phyloP scores from a whole-genome alignment of 2,113 vertebrate genomes.

The Actenoides hombroni region DNA sequence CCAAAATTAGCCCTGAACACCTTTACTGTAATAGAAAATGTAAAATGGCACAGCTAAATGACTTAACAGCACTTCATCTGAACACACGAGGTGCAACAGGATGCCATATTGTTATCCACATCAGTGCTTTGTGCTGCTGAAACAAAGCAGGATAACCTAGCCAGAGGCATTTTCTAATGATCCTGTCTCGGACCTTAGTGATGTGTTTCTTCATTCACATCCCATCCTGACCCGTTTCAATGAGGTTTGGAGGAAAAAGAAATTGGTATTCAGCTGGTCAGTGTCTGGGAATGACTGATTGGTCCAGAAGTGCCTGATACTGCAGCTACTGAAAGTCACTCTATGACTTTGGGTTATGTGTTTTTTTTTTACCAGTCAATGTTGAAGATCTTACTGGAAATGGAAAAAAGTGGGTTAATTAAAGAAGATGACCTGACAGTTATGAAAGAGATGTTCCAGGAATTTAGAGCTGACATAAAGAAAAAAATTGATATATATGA shows the following conservation, averaged over 20 bases:
- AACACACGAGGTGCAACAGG: background rate
- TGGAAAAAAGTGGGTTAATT: slow-evolving; percentile 27
- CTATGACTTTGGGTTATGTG: background rate
- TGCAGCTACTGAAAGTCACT: background rate
- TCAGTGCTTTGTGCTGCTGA: background rate
- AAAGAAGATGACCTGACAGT: background rate
- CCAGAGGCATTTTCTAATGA: background rate
- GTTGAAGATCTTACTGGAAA: slow-evolving; percentile 41
- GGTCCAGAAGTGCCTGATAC: background rate
- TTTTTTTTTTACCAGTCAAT: slow-evolving; percentile 45
- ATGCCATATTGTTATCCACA: background rate
- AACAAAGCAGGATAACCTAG: background rate
- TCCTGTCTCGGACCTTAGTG: background rate
- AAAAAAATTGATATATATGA: slow-evolving; percentile 39
- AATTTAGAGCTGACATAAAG: background rate
- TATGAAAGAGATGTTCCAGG: slow-evolving; percentile 2
- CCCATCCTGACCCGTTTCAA: background rate
- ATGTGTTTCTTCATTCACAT: background rate
- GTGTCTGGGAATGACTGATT: background rate
- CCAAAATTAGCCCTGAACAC: background rate
- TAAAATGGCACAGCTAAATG: background rate
- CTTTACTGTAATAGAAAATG: background rate
- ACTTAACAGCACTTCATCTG: background rate
- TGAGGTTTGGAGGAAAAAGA: background rate
- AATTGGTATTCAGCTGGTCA: background rate